phyloP scores from a whole-genome alignment of 2,888 invertebrate genomes.

The Callinectes sapidus region DNA sequence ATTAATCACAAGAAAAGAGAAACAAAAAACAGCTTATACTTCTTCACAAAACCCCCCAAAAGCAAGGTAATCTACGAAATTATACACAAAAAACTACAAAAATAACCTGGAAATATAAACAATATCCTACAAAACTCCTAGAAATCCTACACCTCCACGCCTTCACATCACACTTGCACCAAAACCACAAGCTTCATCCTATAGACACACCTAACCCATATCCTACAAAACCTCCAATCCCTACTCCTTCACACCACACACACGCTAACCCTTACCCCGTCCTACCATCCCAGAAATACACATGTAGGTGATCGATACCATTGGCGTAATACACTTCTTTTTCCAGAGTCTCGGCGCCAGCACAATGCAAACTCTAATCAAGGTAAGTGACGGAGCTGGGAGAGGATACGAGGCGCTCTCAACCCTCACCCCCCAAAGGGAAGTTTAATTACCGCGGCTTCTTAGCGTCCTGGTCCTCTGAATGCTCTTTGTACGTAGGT shows the following conservation, averaged over 20 bases:
- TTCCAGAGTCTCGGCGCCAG: background rate
- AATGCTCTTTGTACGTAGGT: background rate
- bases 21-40: no score
- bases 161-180: no score
- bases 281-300: background rate
- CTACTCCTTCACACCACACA: background rate
- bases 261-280: background rate
- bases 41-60: no score
- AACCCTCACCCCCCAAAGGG: background rate
- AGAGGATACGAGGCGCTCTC: background rate
- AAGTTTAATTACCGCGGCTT: background rate
- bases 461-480: background rate
- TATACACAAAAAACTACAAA: no score
- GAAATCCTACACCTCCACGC: no score
- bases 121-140: no score
- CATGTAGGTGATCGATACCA: background rate
- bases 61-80: no score
- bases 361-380: slow-evolving; percentile 20
- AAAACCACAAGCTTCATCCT: no score
- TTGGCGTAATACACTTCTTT: background rate
- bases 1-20: no score
- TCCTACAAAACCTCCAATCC: no score
- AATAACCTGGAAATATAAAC: no score
- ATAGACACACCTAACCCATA: no score
- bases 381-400: slow-evolving; percentile 1